Percentiles rank a stretch among this genome's conserved stretches.
Conservation (phyloP, 2,888 invertebrate species). For the Stenchaetothrips biformis region DNA sequence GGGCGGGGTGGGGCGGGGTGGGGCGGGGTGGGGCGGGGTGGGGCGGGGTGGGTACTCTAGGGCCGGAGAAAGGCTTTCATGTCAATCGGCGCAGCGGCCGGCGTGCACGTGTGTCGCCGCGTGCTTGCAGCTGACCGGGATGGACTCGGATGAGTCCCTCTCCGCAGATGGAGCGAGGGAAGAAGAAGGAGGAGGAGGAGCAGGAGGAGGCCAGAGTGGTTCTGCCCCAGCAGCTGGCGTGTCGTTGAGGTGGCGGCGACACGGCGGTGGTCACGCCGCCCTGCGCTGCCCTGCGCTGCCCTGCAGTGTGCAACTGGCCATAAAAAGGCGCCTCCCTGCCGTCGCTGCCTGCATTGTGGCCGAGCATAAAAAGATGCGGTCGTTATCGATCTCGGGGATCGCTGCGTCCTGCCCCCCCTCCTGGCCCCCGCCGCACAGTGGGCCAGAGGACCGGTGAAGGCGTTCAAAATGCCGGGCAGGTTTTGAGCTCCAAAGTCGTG, state of each 20-base stretch:
- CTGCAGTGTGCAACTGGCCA: not conserved
- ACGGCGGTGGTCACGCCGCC: not conserved
- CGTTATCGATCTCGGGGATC: slow-evolving; percentile 5
- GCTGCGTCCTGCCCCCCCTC: not conserved
- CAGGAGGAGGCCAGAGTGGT: too few relatives aligned
- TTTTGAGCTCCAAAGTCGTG: too few relatives aligned
- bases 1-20: too few relatives aligned
- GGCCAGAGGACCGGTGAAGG: not conserved
- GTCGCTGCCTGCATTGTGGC: not conserved
- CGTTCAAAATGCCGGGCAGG: too few relatives aligned
- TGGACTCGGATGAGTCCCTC: not conserved
- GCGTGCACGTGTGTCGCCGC: not conserved
- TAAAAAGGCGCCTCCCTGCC: not conserved
- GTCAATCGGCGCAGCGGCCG: not conserved
- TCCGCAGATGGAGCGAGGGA: not conserved
- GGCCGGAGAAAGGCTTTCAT: not conserved
- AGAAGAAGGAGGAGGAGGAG: not conserved
- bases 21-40: too few relatives aligned
- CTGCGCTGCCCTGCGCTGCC: not conserved
- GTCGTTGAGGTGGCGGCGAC: not conserved
- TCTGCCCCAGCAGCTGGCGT: not conserved
- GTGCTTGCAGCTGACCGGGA: not conserved
- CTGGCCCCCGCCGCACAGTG: too few relatives aligned
- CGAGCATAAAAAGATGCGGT: slow-evolving; percentile 6
- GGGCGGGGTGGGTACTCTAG: too few relatives aligned